Base-by-base conservation (phyloP, 2,113 vertebrate genomes). In the Carassius carassius region DNA sequence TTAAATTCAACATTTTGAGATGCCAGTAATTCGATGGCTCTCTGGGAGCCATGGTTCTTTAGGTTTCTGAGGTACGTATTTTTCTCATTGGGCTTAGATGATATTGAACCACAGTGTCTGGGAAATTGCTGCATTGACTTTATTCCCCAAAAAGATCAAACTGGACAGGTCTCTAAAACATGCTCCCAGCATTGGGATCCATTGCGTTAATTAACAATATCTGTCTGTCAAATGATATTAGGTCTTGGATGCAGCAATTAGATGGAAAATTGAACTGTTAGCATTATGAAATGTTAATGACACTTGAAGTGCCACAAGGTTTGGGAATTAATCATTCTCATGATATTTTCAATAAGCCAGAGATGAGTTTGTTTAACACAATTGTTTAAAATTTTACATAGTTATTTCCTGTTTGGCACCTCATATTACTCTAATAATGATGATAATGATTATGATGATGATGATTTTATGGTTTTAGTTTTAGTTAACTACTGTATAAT, bases 21-120 rank as follows among this genome's bases (percentile, higher is more conserved):
- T 12, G 73, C 75, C 79, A 85, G 73, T 87, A 87, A 60, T 51
- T 72, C 78, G 67, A 81, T 82, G 29, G 81, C 16, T 17, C 67
- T 65, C 41, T 16, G 25, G 51, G 72, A 70, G 51, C 63, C 72
- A 14, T 23, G 35, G 60, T 23, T 75, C 44, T 47, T 56, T 69
- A 60, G 37, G 13, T 35, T 69, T 67, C 44, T 84, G 82, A 67
- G 70, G 41, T 54, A 29, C 44, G 60, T 56, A 77, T 47, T 73
- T 77, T 82, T 32, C 23, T 82, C 63, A 85, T 65, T 58, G 49
- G 60, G 44, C 72, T 69, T 67, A 67, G 19, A 82, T 58, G 41
- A 6, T 81, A 77, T 77, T 82, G 58, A 41, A 54, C 21, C 17
- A 16, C 23, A 23, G 74, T 47, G 49, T 63, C 67, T 86, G 35